These are phyloP conservation scores for Haemorhous mexicanus DNA, from an alignment of 2,113 vertebrate genomes.

Conservation along the genomic window DNA sequence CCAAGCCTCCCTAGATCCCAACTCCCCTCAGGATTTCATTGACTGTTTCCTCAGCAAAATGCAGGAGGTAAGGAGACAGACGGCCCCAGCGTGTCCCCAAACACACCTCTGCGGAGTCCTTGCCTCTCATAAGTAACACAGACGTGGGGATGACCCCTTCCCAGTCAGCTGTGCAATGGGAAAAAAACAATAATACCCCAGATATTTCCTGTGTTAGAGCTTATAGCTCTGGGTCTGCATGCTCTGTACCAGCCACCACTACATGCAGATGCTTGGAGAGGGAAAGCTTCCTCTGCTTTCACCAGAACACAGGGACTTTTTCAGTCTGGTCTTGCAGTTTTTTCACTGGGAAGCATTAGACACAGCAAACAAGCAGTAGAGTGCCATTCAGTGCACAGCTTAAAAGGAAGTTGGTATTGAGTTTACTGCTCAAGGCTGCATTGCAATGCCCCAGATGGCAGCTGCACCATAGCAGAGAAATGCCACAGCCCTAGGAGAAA, in stretches of 20 bases:
- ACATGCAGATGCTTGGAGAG: neutral
- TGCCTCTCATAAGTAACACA: neutral
- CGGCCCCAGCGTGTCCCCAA: neutral
- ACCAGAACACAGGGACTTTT: neutral
- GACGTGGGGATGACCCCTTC: neutral
- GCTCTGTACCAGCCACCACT: neutral
- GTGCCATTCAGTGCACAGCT: neutral
- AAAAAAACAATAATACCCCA: neutral
- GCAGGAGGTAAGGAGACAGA: slow-evolving; percentile 66
- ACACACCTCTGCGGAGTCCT: neutral
- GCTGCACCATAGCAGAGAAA: neutral
- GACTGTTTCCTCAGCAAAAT: slow-evolving; percentile 81
- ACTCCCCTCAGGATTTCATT: slow-evolving; percentile 75
- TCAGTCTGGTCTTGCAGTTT: neutral
- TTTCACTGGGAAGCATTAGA: neutral
- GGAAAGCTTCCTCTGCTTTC: neutral
- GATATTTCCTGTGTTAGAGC: neutral
- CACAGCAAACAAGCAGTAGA: neutral
- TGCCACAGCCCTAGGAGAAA: neutral
- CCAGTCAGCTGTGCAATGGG: neutral
- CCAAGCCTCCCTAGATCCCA: slow-evolving; percentile 67
- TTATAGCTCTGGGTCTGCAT: neutral
- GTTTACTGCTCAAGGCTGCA: neutral
- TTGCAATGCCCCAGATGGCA: neutral
- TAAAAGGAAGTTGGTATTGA: neutral